These are phyloP conservation scores for Micromys minutus DNA, from an alignment of 2,113 vertebrate species.

Conservation along the genomic window DNA sequence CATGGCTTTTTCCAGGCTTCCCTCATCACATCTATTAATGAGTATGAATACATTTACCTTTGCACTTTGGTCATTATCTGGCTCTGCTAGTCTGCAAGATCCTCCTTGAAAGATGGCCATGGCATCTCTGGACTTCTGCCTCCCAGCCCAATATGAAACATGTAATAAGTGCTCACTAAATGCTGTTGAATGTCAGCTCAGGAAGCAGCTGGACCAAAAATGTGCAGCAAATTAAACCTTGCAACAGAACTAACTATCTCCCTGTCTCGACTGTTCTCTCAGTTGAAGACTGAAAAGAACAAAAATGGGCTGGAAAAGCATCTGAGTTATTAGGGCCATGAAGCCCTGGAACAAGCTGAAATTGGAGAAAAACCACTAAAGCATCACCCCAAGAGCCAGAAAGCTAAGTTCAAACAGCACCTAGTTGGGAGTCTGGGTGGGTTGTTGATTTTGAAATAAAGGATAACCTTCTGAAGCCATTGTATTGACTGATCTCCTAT, in stretches of 20 bases:
- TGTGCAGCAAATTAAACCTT: constrained; percentile 51
- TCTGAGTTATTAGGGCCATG: constrained; percentile 39
- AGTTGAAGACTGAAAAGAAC: constrained; percentile 38
- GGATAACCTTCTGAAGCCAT: background rate
- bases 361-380: constrained; percentile 46
- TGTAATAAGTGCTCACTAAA: constrained; percentile 28
- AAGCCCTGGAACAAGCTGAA: constrained; percentile 61
- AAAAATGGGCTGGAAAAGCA: constrained; percentile 53
- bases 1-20: background rate
- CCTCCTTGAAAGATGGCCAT: background rate
- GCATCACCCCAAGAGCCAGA: background rate
- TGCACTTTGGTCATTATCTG: background rate
- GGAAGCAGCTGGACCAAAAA: constrained; percentile 57
- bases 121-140: background rate
- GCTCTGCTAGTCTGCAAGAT: background rate
- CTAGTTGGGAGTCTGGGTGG: background rate
- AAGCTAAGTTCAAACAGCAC: constrained; percentile 53
- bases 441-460: background rate
- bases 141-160: background rate
- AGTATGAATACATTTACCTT: background rate
- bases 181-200: background rate
- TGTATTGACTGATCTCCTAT: background rate
- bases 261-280: constrained; percentile 55
- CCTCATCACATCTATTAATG: background rate
- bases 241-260: constrained; percentile 50